These are phyloP conservation scores for Etheostoma perlongum DNA, from an alignment of 2,797 vertebrate genomes.

Conservation along the genomic window DNA sequence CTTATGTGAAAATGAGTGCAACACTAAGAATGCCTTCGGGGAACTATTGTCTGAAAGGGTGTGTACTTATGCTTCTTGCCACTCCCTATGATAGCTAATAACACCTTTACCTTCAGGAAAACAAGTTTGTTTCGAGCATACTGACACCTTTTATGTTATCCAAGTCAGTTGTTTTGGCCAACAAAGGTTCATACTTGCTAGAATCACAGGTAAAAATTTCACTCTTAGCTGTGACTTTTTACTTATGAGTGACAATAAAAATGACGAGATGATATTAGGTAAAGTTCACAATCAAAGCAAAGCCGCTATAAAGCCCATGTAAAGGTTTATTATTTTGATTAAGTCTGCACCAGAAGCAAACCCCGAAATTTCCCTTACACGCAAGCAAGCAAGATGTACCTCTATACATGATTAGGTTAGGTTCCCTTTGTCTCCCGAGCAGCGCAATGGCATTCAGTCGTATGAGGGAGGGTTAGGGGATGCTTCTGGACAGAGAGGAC, in stretches of 20 bases:
- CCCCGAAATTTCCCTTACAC: conserved; percentile 52
- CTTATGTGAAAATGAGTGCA: conserved; percentile 10
- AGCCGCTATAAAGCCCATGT: conserved; percentile 71
- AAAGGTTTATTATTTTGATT: conserved; percentile 59
- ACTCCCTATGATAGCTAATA: conserved; percentile 3
- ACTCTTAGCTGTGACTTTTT: conserved; percentile 35
- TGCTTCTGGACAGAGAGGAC: conserved; percentile 62
- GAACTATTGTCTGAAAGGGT: conserved; percentile 53
- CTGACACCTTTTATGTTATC: conserved; percentile 20
- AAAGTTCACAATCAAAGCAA: conserved; percentile 79
- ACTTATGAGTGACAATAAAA: conserved; percentile 47
- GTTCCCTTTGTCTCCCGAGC: conserved; percentile 35
- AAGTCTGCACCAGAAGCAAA: conserved; percentile 65
- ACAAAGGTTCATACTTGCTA: conserved; percentile 46
- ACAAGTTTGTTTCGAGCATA: conserved; percentile 3
- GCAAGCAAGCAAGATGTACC: conserved; percentile 3
- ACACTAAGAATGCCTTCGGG: conserved; percentile 18
- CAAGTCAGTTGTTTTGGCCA: conserved; percentile 34
- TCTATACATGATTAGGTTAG: conserved; percentile 28
- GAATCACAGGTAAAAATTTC: conserved; percentile 39
- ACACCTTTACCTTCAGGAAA: conserved; percentile 1
- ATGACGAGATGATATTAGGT: conserved; percentile 52
- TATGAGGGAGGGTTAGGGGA: conserved; percentile 38
- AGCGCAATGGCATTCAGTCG: conserved; percentile 17
- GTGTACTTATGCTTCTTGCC: conserved; percentile 21